Percentiles rank a stretch among this genome's conserved stretches.
Evolutionary conservation across 2,113 vertebrate species (phyloP).

Genomic region (Tachycineta bicolor): DNA sequence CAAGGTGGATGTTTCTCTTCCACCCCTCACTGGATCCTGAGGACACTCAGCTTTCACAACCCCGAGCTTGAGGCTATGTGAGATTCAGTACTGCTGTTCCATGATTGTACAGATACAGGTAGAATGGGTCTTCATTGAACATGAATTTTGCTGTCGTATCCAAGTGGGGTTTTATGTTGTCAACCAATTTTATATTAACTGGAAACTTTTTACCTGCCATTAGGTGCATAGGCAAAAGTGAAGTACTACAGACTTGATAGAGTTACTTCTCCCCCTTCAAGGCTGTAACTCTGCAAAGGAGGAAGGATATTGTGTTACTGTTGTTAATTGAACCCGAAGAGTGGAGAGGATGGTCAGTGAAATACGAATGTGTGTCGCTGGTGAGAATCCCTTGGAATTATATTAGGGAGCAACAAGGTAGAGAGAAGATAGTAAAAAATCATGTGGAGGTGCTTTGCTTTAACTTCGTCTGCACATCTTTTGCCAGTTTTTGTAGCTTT

Average conservation of each 20-base stretch:
- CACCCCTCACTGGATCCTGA: neutral
- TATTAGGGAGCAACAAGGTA: neutral
- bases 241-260: neutral
- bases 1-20: neutral
- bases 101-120: neutral
- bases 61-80: neutral
- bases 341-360: neutral
- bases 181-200: neutral
- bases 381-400: neutral
- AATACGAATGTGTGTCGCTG: neutral
- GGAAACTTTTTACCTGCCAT: neutral
- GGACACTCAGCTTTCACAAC: neutral
- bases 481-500: neutral
- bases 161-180: neutral
- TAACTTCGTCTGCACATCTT: neutral
- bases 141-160: neutral
- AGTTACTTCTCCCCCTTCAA: neutral
- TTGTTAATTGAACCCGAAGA: neutral
- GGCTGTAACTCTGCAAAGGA: neutral
- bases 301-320: neutral
- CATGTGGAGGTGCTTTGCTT: neutral
- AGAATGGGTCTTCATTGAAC: neutral
- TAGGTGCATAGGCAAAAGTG: neutral
- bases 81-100: neutral
- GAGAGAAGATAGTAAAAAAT: neutral